phyloP scores from a whole-genome alignment of 1,140 invertebrate genomes.

The Aphis gossypii region DNA sequence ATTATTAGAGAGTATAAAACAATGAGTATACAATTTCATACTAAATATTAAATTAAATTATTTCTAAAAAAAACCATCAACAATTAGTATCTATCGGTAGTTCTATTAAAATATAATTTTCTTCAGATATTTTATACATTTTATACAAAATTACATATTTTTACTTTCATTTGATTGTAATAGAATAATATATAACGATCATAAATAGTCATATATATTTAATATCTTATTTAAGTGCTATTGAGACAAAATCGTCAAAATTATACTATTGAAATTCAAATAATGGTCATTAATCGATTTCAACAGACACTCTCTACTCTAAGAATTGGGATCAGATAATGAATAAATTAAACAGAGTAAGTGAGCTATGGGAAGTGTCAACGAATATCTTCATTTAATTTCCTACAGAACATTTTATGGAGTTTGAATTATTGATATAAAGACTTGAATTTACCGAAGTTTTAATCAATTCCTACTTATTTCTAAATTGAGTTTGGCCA shows the following conservation, averaged over 20 bases:
- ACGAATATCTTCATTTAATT: not conserved
- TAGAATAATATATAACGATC: not conserved
- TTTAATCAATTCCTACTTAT: not conserved
- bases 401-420: not conserved
- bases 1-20: not conserved
- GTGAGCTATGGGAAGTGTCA: constrained; percentile 3
- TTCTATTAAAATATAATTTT: not conserved
- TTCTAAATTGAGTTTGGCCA: not conserved
- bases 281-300: constrained; percentile 15
- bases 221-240: not conserved
- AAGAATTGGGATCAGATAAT: constrained; percentile 25
- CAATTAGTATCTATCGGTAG: not conserved
- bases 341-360: constrained; percentile 36
- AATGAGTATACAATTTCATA: too few relatives aligned
- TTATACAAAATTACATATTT: not conserved
- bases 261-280: not conserved
- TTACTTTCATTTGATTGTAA: not conserved
- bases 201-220: not conserved
- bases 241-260: not conserved
- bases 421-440: constrained; percentile 35
- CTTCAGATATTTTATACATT: not conserved
- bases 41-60: not conserved
- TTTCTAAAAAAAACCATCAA: not conserved
- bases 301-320: not conserved
- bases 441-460: not conserved